Evolutionary conservation across 2,797 vertebrate genomes (phyloP), one percentile per base, ranked within the genome.

Genomic region (Choloepus didactylus): DNA sequence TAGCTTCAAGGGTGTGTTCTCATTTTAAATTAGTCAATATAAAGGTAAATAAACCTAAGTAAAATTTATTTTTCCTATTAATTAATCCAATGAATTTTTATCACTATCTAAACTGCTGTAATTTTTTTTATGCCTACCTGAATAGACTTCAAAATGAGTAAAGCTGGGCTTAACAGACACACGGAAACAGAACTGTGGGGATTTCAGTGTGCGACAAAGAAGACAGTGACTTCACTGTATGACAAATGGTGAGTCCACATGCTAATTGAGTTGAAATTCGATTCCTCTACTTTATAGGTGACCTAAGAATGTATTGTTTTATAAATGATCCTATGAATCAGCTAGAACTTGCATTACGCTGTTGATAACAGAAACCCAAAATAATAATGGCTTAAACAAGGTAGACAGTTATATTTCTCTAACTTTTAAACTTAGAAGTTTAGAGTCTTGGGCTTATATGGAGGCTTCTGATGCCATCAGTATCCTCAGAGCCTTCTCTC

Each of bases 161-260:
- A 93, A 77, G 31, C 0, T 77, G 31, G n/a, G n/a, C 19, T 86
- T 51, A 72, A 84, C 31, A 89, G 54, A 91, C 27, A 76, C 29
- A 77, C 66, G 56, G 54, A 56, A 16, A 56, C 54, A 56, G 54
- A 81, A 72, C 54, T 23, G 11, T 46, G 21, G 41, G 21, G 15
- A n/a, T 72, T 96, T 93, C 70, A 79, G 21, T 44, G 38, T 64
- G 23, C 80, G 75, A 83, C 62, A 76, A 89, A 76, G 19, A 75
- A 75, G n/a, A 85, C 54, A 41, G 35, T 73, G 62, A 25, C 64
- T 93, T 93, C 51, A 5, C 23, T 88, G 1, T 80, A 77, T 95
- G 93, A 94, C 44, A 87, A 86, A 85, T 35, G 69, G 16, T 73
- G 49, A 92, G 49, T 76, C 18, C 3, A 23, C 8, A 60, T 38